phyloP scores from a whole-genome alignment of 2,888 invertebrate species.

The Ophioninae sp. region DNA sequence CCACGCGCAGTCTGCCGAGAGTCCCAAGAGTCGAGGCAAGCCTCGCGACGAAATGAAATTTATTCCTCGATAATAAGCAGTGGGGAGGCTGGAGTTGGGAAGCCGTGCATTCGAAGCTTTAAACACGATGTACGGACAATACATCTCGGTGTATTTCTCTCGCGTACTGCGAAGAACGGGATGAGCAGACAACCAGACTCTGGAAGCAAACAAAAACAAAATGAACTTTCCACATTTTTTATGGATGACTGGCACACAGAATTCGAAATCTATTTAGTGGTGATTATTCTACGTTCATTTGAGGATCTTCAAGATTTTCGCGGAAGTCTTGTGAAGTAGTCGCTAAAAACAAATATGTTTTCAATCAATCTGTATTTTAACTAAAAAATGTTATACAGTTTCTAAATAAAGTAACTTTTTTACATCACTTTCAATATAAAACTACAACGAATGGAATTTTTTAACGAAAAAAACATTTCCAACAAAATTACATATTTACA shows the following conservation, averaged over 20 bases:
- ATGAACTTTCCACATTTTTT: background rate
- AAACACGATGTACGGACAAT: background rate
- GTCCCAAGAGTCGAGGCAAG: conserved; percentile 1
- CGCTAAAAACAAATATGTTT: no score
- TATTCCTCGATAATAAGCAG: conserved; percentile 58
- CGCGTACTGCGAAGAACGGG: background rate
- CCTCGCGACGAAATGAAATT: conserved; percentile 52
- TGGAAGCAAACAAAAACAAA: background rate
- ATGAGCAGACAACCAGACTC: background rate
- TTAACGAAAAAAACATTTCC: no score
- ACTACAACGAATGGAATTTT: no score
- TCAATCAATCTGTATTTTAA: no score
- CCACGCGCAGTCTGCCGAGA: conserved; percentile 36
- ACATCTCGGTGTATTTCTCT: background rate
- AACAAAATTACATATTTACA: no score
- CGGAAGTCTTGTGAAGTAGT: no score
- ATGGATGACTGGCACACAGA: background rate
- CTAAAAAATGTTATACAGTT: no score
- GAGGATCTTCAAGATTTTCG: background rate
- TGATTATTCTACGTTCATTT: background rate
- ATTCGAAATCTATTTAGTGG: background rate
- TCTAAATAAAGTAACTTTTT: no score
- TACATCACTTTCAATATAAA: no score
- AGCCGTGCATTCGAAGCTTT: conserved; percentile 1
- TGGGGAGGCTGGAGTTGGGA: conserved; percentile 13